phyloP scores from a whole-genome alignment of 2,797 vertebrate species.

The Odontamblyopus rebecca region DNA sequence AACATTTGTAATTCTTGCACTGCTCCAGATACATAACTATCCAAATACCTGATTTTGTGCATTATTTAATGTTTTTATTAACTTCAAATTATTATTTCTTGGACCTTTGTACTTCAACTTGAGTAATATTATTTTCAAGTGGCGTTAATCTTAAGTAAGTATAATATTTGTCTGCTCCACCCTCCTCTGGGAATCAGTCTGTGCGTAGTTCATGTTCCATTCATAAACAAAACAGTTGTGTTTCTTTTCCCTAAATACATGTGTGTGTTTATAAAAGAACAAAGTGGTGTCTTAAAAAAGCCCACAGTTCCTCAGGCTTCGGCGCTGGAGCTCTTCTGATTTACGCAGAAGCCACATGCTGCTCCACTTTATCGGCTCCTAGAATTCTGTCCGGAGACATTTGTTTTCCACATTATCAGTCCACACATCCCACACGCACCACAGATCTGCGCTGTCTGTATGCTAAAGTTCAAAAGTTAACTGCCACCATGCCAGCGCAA shows the following conservation, averaged over 20 bases:
- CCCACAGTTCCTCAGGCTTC: background rate
- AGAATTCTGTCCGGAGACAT: background rate
- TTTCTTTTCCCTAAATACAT: background rate
- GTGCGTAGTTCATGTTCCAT: background rate
- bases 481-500: background rate
- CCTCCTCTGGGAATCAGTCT: too few relatives aligned
- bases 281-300: background rate
- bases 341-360: background rate
- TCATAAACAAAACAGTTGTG: background rate
- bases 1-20: too few relatives aligned
- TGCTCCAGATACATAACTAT: too few relatives aligned
- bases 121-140: too few relatives aligned
- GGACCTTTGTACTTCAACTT: too few relatives aligned
- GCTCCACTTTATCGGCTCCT: background rate
- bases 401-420: slow-evolving; percentile 6
- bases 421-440: background rate
- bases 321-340: background rate
- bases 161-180: too few relatives aligned
- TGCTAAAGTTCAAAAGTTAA: slow-evolving; percentile 9
- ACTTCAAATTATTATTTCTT: too few relatives aligned
- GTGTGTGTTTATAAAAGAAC: background rate
- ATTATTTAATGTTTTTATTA: too few relatives aligned
- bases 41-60: too few relatives aligned
- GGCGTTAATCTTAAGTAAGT: too few relatives aligned
- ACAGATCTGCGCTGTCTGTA: background rate